phyloP scores from a whole-genome alignment of 2,113 vertebrate species.

The Oreotragus oreotragus region DNA sequence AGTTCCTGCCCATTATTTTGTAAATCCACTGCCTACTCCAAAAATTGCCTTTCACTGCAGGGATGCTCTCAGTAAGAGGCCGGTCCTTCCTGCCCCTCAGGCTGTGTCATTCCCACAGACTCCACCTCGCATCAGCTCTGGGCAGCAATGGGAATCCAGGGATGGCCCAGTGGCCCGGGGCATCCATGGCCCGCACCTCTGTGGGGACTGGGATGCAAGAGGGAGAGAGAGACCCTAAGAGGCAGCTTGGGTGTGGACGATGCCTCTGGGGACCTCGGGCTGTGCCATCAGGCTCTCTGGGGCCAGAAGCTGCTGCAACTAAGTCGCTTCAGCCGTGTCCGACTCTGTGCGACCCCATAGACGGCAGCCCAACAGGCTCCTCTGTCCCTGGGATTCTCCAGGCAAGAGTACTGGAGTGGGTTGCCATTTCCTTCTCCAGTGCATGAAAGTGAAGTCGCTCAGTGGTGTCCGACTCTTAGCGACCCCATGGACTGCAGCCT shows the following conservation, averaged over 20 bases:
- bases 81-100: not conserved
- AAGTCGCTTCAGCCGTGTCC: too few relatives aligned
- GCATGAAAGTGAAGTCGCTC: too few relatives aligned
- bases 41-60: not conserved
- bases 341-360: too few relatives aligned
- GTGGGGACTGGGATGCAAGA: not conserved
- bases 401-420: too few relatives aligned
- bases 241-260: not conserved
- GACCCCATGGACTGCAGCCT: too few relatives aligned
- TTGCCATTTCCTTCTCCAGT: too few relatives aligned
- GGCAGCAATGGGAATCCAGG: not conserved
- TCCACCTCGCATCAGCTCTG: fast-evolving
- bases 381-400: too few relatives aligned
- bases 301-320: not conserved
- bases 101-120: fast-evolving
- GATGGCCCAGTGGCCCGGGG: not conserved
- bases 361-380: too few relatives aligned
- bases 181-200: not conserved
- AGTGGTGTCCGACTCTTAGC: too few relatives aligned
- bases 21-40: fast-evolving
- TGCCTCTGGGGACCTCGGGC: not conserved
- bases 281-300: fast-evolving
- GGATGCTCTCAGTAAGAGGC: not conserved
- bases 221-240: not conserved
- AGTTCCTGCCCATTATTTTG: not conserved